Evolutionary conservation across 2,113 vertebrate species (phyloP).

Genomic region (Leptocoma aspasia): DNA sequence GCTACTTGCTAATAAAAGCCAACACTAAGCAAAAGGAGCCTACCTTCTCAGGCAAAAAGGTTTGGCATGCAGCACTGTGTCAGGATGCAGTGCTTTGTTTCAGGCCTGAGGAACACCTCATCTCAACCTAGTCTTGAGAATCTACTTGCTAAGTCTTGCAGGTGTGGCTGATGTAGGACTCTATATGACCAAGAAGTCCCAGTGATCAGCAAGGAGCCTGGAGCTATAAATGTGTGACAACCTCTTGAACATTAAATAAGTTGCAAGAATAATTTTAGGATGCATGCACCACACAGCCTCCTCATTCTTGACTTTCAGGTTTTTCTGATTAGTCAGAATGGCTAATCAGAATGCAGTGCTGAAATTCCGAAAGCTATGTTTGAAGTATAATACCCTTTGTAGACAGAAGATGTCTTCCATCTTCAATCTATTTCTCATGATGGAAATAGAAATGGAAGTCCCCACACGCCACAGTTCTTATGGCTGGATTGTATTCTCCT

Average conservation of each 20-base stretch:
- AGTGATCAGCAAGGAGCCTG: background rate
- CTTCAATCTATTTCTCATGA: background rate
- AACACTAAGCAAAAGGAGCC: background rate
- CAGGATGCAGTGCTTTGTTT: background rate
- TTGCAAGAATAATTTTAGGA: background rate
- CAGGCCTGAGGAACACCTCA: background rate
- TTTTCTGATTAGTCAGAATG: background rate
- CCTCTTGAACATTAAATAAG: background rate
- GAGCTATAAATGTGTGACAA: background rate
- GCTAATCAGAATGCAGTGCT: background rate
- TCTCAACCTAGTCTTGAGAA: background rate
- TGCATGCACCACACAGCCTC: fast-evolving
- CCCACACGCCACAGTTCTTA: background rate
- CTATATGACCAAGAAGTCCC: background rate
- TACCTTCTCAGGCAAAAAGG: background rate
- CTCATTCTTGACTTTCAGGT: background rate
- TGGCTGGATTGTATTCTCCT: background rate
- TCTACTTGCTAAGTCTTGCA: background rate
- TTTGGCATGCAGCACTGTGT: background rate
- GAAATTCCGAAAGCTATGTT: slow-evolving; percentile 30
- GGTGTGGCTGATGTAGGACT: background rate
- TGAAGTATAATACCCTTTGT: background rate
- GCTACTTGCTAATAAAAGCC: background rate
- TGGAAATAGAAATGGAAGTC: slow-evolving; percentile 41
- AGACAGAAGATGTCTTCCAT: slow-evolving; percentile 38